Evolutionary conservation across 2,797 vertebrate species (phyloP), one percentile per base, ranked within the genome.

Genomic region (Corythornis leucogaster): DNA sequence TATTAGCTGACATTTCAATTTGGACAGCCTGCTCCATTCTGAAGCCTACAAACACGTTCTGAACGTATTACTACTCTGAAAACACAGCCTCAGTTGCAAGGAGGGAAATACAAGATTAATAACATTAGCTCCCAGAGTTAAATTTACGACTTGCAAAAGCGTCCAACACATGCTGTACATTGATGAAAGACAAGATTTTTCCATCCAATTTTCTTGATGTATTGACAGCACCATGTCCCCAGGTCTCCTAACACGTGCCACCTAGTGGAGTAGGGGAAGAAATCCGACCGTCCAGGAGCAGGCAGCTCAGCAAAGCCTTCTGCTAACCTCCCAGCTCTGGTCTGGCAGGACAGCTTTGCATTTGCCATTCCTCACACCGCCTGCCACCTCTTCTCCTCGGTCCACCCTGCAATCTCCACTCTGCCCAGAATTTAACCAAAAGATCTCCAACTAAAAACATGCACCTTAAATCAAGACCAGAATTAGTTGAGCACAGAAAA

Each of bases 181-280:
- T 66, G 70, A 94, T 75, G 87, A 66, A 74, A 71, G 59, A 11
- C 77, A 66, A 83, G 64, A 64, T 48, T 11, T 25, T 55, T 82
- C 77, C 85, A 35, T 58, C 43, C 76, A 73, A 35, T 74, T 45
- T n/a, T 43, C 68, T 25, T 62, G 83, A 88, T 22, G 33, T 15
- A 21, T 24, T 48, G 85, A 67, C 58, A 92, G 6, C 64, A 77
- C 40, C 92, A 30, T 3, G 43, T 13, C 91, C 54, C 54, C 85
- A 51, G 54, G 38, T 11, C 87, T 93, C 94, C n/a, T 61, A 90
- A 89, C 93, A 93, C 9, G 25, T 94, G 95, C 88, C 95, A 95
- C 91, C 96, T 97, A 88, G 89, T 86, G 94, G 95, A 90, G 59
- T 58, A 43, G 15, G 46, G 33, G 50, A 87, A 69, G 73, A 58